These are phyloP conservation scores for Tragelaphus strepsiceros DNA, from an alignment of 2,113 vertebrate genomes.

Conservation along the genomic window DNA sequence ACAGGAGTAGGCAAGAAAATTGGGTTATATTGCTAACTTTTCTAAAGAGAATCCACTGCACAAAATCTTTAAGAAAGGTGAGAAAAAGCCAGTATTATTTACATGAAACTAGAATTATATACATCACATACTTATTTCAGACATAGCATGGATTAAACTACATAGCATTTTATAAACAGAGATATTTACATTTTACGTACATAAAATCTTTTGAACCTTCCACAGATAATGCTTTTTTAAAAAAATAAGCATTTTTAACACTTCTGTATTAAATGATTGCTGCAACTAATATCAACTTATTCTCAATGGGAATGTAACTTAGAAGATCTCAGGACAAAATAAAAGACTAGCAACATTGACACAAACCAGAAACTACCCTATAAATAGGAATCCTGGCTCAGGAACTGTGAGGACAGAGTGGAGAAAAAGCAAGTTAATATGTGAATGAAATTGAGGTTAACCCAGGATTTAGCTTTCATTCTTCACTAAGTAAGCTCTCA, in stretches of 20 bases:
- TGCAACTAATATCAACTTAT: neutral
- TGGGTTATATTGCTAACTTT: neutral
- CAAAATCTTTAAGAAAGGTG: neutral
- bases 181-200: neutral
- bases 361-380: neutral
- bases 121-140: neutral
- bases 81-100: neutral
- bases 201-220: neutral
- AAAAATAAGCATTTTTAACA: neutral
- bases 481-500: neutral
- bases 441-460: constrained; percentile 22
- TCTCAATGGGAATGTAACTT: neutral
- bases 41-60: neutral
- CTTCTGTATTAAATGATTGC: neutral
- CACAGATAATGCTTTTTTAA: neutral
- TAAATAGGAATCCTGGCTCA: constrained; percentile 10
- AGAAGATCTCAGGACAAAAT: neutral
- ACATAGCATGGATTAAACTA: neutral
- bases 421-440: neutral
- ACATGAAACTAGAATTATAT: neutral
- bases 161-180: neutral
- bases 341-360: neutral
- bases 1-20: neutral
- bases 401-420: neutral
- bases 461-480: constrained; percentile 25